These are phyloP conservation scores for Lypha dubia DNA, from an alignment of 2,888 invertebrate genomes.

Conservation along the genomic window DNA sequence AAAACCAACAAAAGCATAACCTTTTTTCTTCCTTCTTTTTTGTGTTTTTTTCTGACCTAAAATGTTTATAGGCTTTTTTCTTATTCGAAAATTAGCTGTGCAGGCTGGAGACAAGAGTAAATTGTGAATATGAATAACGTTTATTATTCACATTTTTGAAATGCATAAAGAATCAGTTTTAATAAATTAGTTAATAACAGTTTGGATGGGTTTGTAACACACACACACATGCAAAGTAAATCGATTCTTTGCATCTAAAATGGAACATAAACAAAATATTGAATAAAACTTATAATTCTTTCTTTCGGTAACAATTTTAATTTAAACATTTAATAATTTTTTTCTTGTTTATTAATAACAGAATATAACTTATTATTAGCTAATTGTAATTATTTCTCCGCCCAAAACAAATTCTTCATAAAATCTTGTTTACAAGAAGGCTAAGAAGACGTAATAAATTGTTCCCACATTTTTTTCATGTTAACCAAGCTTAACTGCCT, in stretches of 20 bases:
- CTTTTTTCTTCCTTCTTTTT: no score
- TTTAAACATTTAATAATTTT: no score
- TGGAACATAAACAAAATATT: no score
- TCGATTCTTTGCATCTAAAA: no score
- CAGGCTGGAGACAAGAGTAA: background rate
- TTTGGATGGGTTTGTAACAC: background rate
- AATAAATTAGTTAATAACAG: background rate
- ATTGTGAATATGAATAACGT: background rate
- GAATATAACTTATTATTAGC: background rate
- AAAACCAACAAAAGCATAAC: background rate
- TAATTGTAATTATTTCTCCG: background rate
- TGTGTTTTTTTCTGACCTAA: background rate
- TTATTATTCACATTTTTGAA: background rate
- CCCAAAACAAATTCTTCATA: background rate
- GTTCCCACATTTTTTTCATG: slow-evolving; percentile 32
- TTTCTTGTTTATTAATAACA: background rate
- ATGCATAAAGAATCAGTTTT: background rate
- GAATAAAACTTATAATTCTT: no score
- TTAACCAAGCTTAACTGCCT: background rate
- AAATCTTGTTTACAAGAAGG: slow-evolving; percentile 9
- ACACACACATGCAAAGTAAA: no score
- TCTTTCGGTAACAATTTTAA: no score
- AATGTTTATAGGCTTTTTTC: background rate
- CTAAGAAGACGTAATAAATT: slow-evolving; percentile 15
- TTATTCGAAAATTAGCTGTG: background rate